phyloP scores from a whole-genome alignment of 2,888 invertebrate species.

The Cephus pygmeus region DNA sequence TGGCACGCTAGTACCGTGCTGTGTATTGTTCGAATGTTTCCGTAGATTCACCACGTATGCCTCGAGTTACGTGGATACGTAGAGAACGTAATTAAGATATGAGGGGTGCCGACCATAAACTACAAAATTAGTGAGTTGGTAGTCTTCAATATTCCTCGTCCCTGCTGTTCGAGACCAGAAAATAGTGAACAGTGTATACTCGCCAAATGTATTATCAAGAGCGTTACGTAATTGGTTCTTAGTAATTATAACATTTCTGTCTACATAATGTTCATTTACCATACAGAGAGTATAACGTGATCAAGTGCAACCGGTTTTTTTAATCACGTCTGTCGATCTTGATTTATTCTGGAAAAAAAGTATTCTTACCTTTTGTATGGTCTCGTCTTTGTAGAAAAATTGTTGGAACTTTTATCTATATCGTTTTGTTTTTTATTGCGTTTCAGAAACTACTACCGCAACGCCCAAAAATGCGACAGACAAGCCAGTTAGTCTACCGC shows the following conservation, averaged over 20 bases:
- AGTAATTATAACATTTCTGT: neutral
- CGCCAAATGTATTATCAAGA: no score
- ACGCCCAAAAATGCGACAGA: neutral
- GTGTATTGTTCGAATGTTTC: neutral
- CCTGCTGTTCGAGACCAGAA: neutral
- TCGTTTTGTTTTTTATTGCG: neutral
- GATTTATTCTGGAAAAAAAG: no score
- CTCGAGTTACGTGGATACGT: neutral
- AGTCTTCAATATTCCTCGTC: neutral
- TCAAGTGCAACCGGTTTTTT: neutral
- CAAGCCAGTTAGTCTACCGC: fast-evolving
- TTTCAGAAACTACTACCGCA: neutral
- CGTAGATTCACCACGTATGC: neutral
- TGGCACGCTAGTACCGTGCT: neutral
- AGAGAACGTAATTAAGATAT: neutral
- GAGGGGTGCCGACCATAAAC: neutral
- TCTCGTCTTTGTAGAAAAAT: neutral
- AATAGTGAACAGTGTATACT: neutral
- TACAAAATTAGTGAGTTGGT: neutral
- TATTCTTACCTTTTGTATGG: neutral
- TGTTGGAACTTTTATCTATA: neutral
- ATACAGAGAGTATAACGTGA: neutral
- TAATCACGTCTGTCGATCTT: no score
- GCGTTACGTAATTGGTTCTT: neutral
- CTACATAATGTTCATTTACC: neutral